Evolutionary conservation across 2,888 invertebrate species (phyloP), one percentile per base, ranked within the genome.

Genomic region (Cephus spinipes): DNA sequence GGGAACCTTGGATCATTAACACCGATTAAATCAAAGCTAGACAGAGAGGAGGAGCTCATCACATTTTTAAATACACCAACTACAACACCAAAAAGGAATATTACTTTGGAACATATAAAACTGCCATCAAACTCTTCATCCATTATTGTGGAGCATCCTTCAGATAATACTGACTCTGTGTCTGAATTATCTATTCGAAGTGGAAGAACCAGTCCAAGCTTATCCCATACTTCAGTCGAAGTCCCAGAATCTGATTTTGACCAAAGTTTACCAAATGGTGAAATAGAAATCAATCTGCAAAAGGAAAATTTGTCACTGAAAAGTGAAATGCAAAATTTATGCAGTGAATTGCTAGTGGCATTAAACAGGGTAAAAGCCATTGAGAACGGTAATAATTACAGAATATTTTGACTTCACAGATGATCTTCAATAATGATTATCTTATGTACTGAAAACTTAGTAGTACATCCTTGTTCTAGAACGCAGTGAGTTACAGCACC

Each of bases 291-390:
- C 23, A 79, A 83, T 78, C 11, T 79, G 34, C 76, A 79, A 12
- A 77, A 79, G 55, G 81, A 80, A 74, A 83, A 83, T 80, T 73
- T 81, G 73, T 85, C 92, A 79, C 87, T 94, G 76, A 91, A 92
- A 82, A 93, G 92, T 86, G 93, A 94, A 88, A 90, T 93, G 23
- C 87, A 92, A 69, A 92, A 92, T 74, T 88, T 93, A 3, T 93
- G 93, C 83, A 92, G 92, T 83, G 93, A 94, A 85, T 90, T 93
- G 86, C 89, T 92, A 4, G 87, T 92, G 75, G 86, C 93, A 11
- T 88, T 93, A 32, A 89, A 92, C 79, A 89, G 93, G 80, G 91
- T 92, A 12, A 92, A 92, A 85, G 90, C 90, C 73, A 90, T 92
- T 69, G 92, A 93, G 85, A 90, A 90, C 87, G 93, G 93, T 93